Base-by-base conservation (phyloP, 2,113 vertebrate species). In the Hippoglossus stenolepis region DNA sequence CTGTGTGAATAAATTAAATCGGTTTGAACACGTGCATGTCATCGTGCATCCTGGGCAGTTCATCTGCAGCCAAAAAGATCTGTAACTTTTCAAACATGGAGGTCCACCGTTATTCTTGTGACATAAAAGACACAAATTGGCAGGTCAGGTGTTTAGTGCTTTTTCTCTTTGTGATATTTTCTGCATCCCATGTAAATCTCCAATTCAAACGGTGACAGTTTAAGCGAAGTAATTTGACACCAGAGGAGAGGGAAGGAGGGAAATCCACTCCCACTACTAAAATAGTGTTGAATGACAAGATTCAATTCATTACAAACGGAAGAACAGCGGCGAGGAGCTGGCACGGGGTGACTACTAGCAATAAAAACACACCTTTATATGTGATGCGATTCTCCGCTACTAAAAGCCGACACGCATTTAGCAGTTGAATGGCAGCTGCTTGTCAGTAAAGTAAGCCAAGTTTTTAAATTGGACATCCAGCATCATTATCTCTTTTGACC, bases 101-200 rank as follows among this genome's bases (percentile, higher is more conserved):
- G 65, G 38, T 69, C 11, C 14, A 14, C 31, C 23, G 23, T 64
- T 61, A 4, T 70, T 71, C 54, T 58, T 54, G 24, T 57, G 63
- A 77, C 53, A 63, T n/a, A n/a, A n/a, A n/a, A n/a, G 24, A 73
- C 28, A 65, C 59, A 62, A 26, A 26, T 49, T 21, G 47, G 65
- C 75, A 60, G 38, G 40, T 58, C 47, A 14, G 65, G 20, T 61
- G 43, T 70, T 47, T 6, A 58, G n/a, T 23, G 54, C 21, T 24
- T 26, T 26, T 57, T 43, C 28, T 79, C 49, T 61, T 21, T 66
- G 38, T 6, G 14, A 18, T 31, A 31, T 35, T 82, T 89, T 88
- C 88, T 85, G 65, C 67, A 84, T 88, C 56, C 21, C 31, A 71
- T 85, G 81, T 76, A 84, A 84, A 85, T 86, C 76, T 68, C 70